Base-by-base conservation (phyloP, 2,797 vertebrate genomes). In the Antrozous pallidus region DNA sequence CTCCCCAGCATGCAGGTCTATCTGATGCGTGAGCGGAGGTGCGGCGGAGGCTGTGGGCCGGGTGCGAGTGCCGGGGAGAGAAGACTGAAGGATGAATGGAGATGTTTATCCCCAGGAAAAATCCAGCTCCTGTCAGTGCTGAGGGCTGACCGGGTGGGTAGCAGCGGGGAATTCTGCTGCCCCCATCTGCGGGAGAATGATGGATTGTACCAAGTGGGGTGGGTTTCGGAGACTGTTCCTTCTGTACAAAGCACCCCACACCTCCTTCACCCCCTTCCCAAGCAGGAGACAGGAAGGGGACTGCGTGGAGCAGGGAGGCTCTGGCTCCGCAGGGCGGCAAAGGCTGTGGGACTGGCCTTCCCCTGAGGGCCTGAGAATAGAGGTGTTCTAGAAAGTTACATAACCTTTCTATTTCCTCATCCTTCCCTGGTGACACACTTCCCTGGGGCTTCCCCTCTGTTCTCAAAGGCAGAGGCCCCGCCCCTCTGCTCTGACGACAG, bases 51-150 rank as follows among this genome's bases (percentile, higher is more conserved):
- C 92, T 56, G 36, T 45, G 49, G 49, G 87, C 58, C 40, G 24
- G 18, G 24, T 1, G 51, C 40, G 45, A 20, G 20, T 3, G 33
- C 18, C 31, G 54, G 38, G 26, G 56, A 26, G 6, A 31, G 56
- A 38, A 13, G 47, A 8, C 65, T 8, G 54, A 17, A 2, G 3
- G 90, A 65, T 0, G 18, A 7, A 1, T 26, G 1, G 0, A 28
- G 42, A 28, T 18, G 20, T 28, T 88, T 51, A 40, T 67, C 91
- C 90, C 24, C 69, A 38, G 88, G 71, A n/a, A 56, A 88, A 93
- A 49, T 38, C 45, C n/a, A 18, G 67, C 33, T 54, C 82, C 5
- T 24, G 22, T 74, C 17, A 3, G 69, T 1, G 51, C 63, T 49
- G 38, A 33, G 22, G 70, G 40, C 5, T 8, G 17, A 22, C 12